phyloP scores from a whole-genome alignment of 2,113 vertebrate genomes.

The Brevimyrus niger region DNA sequence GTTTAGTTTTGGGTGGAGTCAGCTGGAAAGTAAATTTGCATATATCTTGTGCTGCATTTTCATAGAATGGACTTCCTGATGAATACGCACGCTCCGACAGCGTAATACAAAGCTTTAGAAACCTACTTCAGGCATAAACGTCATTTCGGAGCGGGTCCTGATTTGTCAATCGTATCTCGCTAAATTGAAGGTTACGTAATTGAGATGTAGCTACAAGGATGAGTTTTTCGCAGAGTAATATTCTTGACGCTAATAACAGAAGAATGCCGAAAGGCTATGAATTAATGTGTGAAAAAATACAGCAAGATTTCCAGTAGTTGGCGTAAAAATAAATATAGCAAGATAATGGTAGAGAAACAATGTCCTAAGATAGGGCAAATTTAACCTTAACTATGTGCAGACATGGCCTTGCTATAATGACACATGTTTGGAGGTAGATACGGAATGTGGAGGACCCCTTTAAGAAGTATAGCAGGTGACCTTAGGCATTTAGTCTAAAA shows the following conservation, averaged over 20 bases:
- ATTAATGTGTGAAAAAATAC: neutral
- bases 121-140: neutral
- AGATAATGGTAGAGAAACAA: neutral
- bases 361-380: neutral
- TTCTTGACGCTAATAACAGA: neutral
- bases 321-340: neutral
- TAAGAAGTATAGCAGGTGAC: neutral
- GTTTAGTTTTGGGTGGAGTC: conserved; percentile 1
- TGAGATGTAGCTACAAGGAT: neutral
- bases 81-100: neutral
- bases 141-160: neutral
- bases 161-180: neutral
- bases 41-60: neutral
- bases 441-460: neutral
- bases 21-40: neutral
- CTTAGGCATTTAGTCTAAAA: neutral
- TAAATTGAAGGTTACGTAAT: neutral
- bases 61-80: neutral
- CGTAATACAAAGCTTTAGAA: neutral
- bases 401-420: neutral
- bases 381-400: neutral
- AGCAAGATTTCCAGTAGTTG: neutral
- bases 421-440: neutral
- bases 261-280: neutral
- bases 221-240: neutral